Percentiles rank a stretch among this genome's conserved stretches.
Evolutionary conservation across 2,113 vertebrate genomes (phyloP).

Genomic region (Raphicerus campestris): DNA sequence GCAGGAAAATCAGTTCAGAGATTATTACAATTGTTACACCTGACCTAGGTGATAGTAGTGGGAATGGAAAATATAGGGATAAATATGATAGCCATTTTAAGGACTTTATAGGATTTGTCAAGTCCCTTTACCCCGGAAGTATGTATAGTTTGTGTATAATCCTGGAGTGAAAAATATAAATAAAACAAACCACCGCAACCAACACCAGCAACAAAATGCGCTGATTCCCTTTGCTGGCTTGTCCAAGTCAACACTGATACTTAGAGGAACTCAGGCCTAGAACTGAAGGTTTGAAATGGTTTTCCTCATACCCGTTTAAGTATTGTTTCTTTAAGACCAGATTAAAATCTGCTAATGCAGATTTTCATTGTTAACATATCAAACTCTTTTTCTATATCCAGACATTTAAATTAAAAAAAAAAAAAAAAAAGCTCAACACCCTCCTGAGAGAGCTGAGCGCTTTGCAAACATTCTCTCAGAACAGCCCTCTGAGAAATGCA

Average conservation of each 20-base stretch:
- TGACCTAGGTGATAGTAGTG: neutral
- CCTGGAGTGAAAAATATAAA: neutral
- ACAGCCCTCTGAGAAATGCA: slow-evolving; percentile 13
- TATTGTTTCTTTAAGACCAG: neutral
- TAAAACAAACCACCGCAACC: neutral
- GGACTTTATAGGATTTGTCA: neutral
- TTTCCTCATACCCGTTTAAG: neutral
- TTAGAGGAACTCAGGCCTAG: neutral
- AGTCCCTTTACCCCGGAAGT: neutral
- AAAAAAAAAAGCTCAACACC: neutral
- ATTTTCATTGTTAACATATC: slow-evolving; percentile 54
- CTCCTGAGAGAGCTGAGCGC: neutral
- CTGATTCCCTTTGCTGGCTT: neutral
- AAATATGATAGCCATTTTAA: neutral
- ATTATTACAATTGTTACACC: neutral
- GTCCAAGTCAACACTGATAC: neutral
- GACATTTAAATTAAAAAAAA: slow-evolving; percentile 42
- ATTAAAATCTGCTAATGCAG: neutral
- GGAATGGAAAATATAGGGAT: neutral
- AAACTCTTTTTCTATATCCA: slow-evolving; percentile 44
- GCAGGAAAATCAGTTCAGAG: neutral
- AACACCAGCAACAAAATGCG: neutral
- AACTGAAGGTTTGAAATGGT: neutral
- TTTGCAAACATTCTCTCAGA: slow-evolving; percentile 53
- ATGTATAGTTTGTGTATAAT: neutral